These are phyloP conservation scores for Scaptodrosophila lebanonensis DNA, from an alignment of 1,140 invertebrate species.

Conservation along the genomic window DNA sequence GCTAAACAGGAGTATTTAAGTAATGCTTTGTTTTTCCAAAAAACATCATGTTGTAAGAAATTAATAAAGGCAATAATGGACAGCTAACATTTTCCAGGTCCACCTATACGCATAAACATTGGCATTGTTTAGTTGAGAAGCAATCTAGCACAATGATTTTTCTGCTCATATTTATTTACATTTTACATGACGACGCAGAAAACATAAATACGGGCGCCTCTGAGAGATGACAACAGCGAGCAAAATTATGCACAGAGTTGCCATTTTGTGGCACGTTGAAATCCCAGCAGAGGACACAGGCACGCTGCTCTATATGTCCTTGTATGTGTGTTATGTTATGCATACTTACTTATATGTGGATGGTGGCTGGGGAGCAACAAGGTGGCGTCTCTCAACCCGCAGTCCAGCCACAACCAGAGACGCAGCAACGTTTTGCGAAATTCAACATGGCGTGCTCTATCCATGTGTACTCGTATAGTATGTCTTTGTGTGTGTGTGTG, in stretches of 20 bases:
- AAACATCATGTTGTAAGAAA: too few species aligned
- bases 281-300: conserved; percentile 64
- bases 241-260: conserved; percentile 73
- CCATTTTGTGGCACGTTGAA: conserved; percentile 43
- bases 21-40: not conserved
- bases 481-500: too few species aligned
- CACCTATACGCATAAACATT: conserved; percentile 43
- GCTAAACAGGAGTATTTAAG: too few species aligned
- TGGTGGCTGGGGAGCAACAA: conserved; percentile 61
- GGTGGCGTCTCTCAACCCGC: conserved; percentile 44
- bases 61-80: too few species aligned
- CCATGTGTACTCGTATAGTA: too few species aligned
- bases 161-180: conserved; percentile 62
- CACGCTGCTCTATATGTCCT: conserved; percentile 45
- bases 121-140: not conserved
- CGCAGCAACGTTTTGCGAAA: conserved; percentile 28
- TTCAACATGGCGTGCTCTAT: conserved; percentile 69
- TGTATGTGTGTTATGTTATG: conserved; percentile 53
- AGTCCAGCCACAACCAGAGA: conserved; percentile 32
- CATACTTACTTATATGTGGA: too few species aligned
- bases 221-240: conserved; percentile 67
- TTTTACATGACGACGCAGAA: conserved; percentile 56
- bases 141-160: conserved; percentile 38
- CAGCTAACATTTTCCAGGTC: conserved; percentile 6
- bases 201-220: conserved; percentile 26